Conservation (phyloP, 2,113 vertebrate species). For the Sinocyclocheilus anophthalmus region DNA sequence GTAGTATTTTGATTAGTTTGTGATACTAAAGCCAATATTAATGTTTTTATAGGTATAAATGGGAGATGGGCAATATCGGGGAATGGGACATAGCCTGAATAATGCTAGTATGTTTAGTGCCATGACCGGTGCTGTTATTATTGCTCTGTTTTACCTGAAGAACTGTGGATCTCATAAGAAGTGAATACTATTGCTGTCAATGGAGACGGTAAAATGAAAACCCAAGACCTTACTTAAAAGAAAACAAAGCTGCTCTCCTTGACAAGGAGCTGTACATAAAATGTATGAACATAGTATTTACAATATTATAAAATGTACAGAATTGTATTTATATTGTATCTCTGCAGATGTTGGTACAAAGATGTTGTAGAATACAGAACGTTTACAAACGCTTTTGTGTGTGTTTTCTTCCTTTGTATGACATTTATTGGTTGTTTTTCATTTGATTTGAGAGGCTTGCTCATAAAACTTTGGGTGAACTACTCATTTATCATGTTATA, state of each 20-base stretch:
- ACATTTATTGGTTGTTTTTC: neutral
- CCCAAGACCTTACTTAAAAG: constrained; percentile 81
- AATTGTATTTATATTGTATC: constrained; percentile 96
- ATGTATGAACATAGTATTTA: constrained; percentile 85
- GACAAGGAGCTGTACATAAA: constrained; percentile 87
- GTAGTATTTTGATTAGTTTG: constrained; percentile 57
- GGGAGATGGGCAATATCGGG: constrained; percentile 50
- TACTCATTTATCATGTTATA: neutral
- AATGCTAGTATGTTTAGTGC: constrained; percentile 56
- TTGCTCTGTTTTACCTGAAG: constrained; percentile 55
- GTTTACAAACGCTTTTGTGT: constrained; percentile 71
- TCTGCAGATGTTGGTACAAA: constrained; percentile 86
- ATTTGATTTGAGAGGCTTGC: neutral
- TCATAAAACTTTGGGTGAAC: no score
- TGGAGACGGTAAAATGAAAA: constrained; percentile 75
- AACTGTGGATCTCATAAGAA: constrained; percentile 61
- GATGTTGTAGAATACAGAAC: constrained; percentile 93
- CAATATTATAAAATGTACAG: constrained; percentile 89
- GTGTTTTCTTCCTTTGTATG: neutral
- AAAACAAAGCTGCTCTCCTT: constrained; percentile 88
- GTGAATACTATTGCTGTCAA: constrained; percentile 76
- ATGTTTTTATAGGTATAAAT: constrained; percentile 50
- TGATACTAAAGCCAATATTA: constrained; percentile 62
- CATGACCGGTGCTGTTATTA: constrained; percentile 55
- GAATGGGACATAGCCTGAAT: constrained; percentile 55